Percentiles rank a stretch among this genome's conserved stretches.
phyloP scores from a whole-genome alignment of 2,797 vertebrate species.

The Aplochiton taeniatus region DNA sequence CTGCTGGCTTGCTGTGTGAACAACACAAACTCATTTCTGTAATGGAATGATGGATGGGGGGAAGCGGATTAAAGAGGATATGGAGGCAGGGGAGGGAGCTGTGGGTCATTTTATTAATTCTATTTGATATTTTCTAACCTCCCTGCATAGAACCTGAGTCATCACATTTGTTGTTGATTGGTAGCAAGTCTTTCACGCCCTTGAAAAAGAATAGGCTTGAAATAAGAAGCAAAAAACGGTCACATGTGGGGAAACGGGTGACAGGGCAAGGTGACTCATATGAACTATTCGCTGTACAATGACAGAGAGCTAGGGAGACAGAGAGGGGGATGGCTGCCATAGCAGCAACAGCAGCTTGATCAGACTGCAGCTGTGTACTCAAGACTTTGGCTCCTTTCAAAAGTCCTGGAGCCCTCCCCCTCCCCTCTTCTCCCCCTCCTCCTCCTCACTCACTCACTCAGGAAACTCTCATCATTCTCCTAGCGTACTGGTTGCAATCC shows the following conservation, averaged over 20 bases:
- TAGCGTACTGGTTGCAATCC: conserved; percentile 21
- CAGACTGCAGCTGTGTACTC: neutral
- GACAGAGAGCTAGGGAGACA: neutral
- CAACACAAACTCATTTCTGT: conserved; percentile 37
- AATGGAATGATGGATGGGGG: conserved; percentile 30
- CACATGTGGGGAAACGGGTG: too few species aligned
- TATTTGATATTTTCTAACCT: conserved; percentile 1
- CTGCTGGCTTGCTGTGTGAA: conserved; percentile 17
- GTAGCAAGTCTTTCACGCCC: neutral
- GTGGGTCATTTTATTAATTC: neutral
- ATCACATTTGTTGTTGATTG: neutral
- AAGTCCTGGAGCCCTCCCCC: neutral
- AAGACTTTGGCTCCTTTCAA: neutral
- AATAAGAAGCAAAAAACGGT: too few species aligned
- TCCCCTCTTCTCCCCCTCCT: too few species aligned
- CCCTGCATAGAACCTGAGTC: neutral
- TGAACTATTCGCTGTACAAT: neutral
- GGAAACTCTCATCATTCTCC: conserved; percentile 5
- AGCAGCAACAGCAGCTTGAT: neutral
- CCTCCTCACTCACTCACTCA: neutral
- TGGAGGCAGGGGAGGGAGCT: neutral
- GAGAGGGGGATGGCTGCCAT: neutral
- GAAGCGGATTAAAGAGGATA: conserved; percentile 11
- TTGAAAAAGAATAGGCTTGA: too few species aligned
- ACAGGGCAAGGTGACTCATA: neutral